Evolutionary conservation across 2,888 invertebrate genomes (phyloP), one percentile per base, ranked within the genome.

Genomic region (Tipula unca): DNA sequence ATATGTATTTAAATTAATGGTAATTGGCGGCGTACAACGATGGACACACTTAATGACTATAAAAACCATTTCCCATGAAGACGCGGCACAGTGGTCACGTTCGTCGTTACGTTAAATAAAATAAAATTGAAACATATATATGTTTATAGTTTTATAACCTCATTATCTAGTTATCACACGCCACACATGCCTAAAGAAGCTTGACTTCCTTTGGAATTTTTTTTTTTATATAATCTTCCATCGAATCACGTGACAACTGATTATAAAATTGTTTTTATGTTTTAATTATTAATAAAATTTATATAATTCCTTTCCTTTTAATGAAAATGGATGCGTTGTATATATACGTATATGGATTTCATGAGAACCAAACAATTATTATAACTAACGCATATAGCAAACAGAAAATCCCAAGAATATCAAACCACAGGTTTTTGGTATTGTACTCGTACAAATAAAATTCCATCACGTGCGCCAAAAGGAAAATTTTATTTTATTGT

Each of bases 131-230:
- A 69, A 8, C 25, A 69, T 5, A 48, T 17, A 48, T 17, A 48
- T 17, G n/a, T n/a, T n/a, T n/a, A n/a, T n/a, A n/a, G 17, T 69
- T 69, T 69, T 69, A 69, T 69, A 69, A 69, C 69, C 69, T 69
- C 69, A 69, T 69, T 69, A 69, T 69, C 69, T 69, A 69, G 69
- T 69, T 69, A 69, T 69, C 69, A 69, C 69, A 69, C 69, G 69
- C 69, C 69, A 69, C 69, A 25, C 69, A 69, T 10, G 69, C 10
- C 10, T 25, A 8, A 48, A 48, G 48, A 48, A 48, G 69, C 8
- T 69, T 25, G 25, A 69, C 69, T 69, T 69, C 69, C 69, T 69
- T 69, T 69, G 69, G 69, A 69, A 69, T 69, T 69, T 69, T 48
- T 48, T 8, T 48, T 48, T 17, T 48, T 48, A 25, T 48, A 6